A percentile compares a stretch with the other conserved stretches of the same genome.
Conservation (phyloP, 2,888 invertebrate genomes). For the Onchidella celtica region DNA sequence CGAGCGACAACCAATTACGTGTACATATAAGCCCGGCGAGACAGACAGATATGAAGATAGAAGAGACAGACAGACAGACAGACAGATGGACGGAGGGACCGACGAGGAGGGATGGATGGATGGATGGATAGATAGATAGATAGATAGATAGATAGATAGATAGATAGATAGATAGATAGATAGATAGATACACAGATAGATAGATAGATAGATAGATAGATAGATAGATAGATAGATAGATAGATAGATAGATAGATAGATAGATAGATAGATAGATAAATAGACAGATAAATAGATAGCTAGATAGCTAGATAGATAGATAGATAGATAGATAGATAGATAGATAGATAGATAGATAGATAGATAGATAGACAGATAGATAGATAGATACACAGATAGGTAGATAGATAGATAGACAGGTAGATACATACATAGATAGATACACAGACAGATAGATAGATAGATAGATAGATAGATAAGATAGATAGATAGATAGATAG, state of each 20-base stretch:
- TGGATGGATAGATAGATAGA: conserved; percentile 8
- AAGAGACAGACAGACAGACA: conserved; percentile 3
- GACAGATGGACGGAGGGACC: neutral
- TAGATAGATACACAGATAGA: neutral
- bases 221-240: conserved; percentile 11
- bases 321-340: conserved; percentile 10
- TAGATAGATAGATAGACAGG: neutral
- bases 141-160: neutral
- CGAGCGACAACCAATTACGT: too few relatives aligned
- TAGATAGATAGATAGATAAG: neutral
- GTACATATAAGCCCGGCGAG: too few relatives aligned
- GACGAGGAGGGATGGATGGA: neutral
- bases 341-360: too few relatives aligned
- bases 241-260: neutral
- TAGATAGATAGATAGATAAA: too few relatives aligned
- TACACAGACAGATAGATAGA: conserved; percentile 9
- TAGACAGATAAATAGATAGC: conserved; percentile 5
- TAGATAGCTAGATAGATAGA: neutral
- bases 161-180: conserved; percentile 13
- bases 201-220: too few relatives aligned
- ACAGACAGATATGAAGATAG: neutral
- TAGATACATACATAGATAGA: too few relatives aligned
- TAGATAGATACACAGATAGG: conserved; percentile 2
- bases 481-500: conserved; percentile 19
- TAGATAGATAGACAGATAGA: too few relatives aligned